A percentile compares a stretch with the other conserved stretches of the same genome.
Evolutionary conservation across 2,113 vertebrate genomes (phyloP).

Genomic region (Ondatra zibethicus): DNA sequence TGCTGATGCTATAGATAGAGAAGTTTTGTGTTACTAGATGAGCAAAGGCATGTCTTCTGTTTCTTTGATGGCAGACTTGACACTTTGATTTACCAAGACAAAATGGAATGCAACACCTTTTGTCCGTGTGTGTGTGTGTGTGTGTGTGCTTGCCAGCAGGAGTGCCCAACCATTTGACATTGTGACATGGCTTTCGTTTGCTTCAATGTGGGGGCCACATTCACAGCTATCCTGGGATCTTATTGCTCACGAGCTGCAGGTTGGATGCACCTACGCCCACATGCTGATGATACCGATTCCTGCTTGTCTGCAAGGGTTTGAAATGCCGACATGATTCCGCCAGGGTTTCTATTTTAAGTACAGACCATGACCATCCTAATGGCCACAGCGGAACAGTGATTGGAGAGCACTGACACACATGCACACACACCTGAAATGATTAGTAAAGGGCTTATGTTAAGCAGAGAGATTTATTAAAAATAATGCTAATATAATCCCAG

Average conservation of each 20-base stretch:
- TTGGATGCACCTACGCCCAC: not conserved
- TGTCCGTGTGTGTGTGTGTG: not conserved
- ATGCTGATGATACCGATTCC: not conserved
- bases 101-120: not conserved
- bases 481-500: slow-evolving; percentile 78
- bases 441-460: slow-evolving; percentile 56
- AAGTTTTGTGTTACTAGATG: slow-evolving; percentile 68
- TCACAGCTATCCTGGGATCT: not conserved
- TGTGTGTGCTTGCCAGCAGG: not conserved
- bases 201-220: not conserved
- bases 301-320: not conserved
- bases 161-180: not conserved
- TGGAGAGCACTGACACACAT: not conserved
- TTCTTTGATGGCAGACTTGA: not conserved
- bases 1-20: slow-evolving; percentile 68
- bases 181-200: not conserved
- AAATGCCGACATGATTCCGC: not conserved
- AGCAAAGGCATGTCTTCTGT: slow-evolving; percentile 76
- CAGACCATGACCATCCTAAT: not conserved
- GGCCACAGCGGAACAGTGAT: slow-evolving; percentile 34
- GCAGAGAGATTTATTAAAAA: slow-evolving; percentile 74
- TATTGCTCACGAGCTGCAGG: not conserved
- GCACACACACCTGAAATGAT: slow-evolving; percentile 19
- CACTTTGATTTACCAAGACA: not conserved
- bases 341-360: not conserved